Evolutionary conservation across 2,113 vertebrate species (phyloP).

Genomic region (Vireo altiloquus): DNA sequence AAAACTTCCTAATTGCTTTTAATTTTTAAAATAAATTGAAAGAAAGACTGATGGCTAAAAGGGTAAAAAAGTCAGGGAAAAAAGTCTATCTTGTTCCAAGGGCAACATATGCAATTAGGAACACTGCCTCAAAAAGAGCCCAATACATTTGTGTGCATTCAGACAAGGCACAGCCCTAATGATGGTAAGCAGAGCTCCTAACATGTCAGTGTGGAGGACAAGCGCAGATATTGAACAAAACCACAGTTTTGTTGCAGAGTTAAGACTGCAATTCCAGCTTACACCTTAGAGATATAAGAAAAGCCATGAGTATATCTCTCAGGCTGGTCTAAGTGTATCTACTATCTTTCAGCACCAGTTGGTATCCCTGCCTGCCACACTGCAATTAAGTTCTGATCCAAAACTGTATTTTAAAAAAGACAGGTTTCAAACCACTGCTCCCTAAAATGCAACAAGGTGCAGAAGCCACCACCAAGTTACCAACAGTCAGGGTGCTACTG

Average conservation of each 20-base stretch:
- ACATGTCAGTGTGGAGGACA: not conserved
- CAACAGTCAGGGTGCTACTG: not conserved
- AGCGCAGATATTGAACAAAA: not conserved
- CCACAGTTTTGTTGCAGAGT: not conserved
- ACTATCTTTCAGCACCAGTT: not conserved
- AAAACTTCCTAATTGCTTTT: conserved; percentile 48
- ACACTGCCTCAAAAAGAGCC: not conserved
- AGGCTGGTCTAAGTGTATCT: not conserved
- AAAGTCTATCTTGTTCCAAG: not conserved
- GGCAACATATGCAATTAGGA: not conserved
- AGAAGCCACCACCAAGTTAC: not conserved
- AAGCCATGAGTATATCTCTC: not conserved
- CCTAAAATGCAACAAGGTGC: not conserved
- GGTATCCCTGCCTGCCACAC: not conserved
- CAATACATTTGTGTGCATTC: not conserved
- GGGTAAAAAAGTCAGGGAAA: not conserved
- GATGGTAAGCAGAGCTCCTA: not conserved
- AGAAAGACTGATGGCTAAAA: not conserved
- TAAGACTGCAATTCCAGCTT: not conserved
- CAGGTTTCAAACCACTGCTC: not conserved
- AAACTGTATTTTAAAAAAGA: not conserved
- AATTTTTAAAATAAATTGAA: conserved; percentile 43
- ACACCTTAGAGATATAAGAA: not conserved
- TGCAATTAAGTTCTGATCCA: not conserved
- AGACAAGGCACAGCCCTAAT: not conserved